phyloP scores from a whole-genome alignment of 2,888 invertebrate genomes.

The Hemicrepidius hirtus region DNA sequence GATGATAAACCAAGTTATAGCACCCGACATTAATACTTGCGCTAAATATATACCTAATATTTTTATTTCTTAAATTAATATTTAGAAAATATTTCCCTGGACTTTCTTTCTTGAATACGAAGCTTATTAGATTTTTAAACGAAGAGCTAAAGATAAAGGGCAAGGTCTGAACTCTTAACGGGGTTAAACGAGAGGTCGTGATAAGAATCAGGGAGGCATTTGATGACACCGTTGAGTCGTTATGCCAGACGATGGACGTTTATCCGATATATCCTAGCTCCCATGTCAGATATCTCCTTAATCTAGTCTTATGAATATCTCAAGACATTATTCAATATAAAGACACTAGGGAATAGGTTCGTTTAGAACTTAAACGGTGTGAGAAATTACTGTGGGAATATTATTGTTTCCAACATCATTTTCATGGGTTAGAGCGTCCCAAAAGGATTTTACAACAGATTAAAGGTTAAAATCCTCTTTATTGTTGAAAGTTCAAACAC shows the following conservation, averaged over 20 bases:
- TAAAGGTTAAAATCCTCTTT: too few species aligned
- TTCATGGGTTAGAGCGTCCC: too few species aligned
- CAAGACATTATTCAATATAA: slow-evolving; percentile 45
- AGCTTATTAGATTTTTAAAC: not conserved
- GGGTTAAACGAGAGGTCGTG: slow-evolving; percentile 27
- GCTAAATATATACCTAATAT: too few species aligned
- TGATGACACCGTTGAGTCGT: slow-evolving; percentile 32
- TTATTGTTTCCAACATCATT: too few species aligned
- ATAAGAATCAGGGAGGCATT: slow-evolving; percentile 30
- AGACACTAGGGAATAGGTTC: slow-evolving; percentile 35
- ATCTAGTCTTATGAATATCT: slow-evolving; percentile 47
- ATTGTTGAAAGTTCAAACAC: too few species aligned
- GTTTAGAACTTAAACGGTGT: slow-evolving; percentile 41
- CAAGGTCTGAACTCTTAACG: slow-evolving; percentile 7
- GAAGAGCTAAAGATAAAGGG: not conserved
- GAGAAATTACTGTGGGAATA: slow-evolving; percentile 33
- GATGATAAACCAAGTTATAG: too few species aligned
- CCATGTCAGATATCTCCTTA: slow-evolving; percentile 45
- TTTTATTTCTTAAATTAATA: too few species aligned
- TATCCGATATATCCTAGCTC: slow-evolving; percentile 24
- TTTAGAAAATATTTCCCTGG: too few species aligned
- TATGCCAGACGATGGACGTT: slow-evolving; percentile 35
- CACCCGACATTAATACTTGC: too few species aligned
- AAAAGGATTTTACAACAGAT: too few species aligned
- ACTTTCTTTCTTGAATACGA: not conserved